Evolutionary conservation across 2,113 vertebrate genomes (phyloP), one percentile per base, ranked within the genome.

Genomic region (Pao palembangensis): DNA sequence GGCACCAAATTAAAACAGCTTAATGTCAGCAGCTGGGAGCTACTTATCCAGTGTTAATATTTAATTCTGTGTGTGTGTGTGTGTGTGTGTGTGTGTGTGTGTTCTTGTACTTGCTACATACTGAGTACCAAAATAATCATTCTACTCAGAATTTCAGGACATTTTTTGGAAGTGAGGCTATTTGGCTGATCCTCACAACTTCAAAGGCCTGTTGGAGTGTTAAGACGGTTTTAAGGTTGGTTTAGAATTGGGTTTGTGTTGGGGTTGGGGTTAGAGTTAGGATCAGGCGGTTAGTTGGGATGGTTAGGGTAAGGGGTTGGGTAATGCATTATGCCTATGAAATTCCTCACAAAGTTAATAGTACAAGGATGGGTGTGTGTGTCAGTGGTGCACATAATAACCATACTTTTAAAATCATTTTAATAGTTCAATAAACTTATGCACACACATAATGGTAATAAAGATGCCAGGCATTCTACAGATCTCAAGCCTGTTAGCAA

Each of bases 1-100:
- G 91, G 87, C 90, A 91, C 66, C 83, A 81, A 87, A 91, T 91
- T 88, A 91, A 90, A 88, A 83, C 80, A 74, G 84, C 82, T 89
- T 90, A 89, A 92, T 90, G 90, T 90, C 88, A 82, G 78, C 87
- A 87, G 90, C 83, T 86, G 84, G 82, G 72, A 78, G 71, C 81
- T 72, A 76, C 63, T 85, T 81, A 87, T 82, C 72, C 58, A 59
- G 61, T 64, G 55, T 60, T 69, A 71, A 85, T 71, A 76, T 82
- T 67, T 66, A 31, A 65, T 63, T 75, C 17, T 50, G 54, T 38
- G 58, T 53, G 58, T 43, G 48, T 58, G 49, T 67, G 67, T 28
- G 67, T 70, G 71, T 67, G 64, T 77, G 57, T 58, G 61, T 58
- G 46, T 64, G 55, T 70, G 69, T 76, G 28, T 38, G 42, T 50